Base-by-base conservation (phyloP, 2,888 invertebrate genomes). In the Caradrina kadenii region DNA sequence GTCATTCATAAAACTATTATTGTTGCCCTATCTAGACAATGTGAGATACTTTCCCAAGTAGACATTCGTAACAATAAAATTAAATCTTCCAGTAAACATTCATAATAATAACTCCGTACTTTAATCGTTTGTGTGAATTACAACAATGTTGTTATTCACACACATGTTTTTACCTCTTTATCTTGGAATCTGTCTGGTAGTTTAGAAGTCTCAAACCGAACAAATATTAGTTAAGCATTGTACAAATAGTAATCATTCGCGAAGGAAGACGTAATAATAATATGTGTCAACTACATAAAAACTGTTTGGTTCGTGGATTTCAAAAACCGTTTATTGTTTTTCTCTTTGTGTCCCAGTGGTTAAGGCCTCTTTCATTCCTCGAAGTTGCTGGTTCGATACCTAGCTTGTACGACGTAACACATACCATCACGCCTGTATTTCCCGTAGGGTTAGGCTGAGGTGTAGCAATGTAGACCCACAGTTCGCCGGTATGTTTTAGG, bases 181-280 rank as follows among this genome's bases (percentile, higher is more conserved):
- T 74, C 42, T 52, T 19, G 10, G 53, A 71, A 68, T 49, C 60
- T 64, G 79, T 78, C 76, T 76, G 60, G 60, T 48, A 68, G 53
- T 58, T 64, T 50, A 26, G 22, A 62, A 63, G 53, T 70, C n/a
- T 52, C 42, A 63, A 54, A 53, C 76, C 1, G 39, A 58, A 63
- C 64, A 75, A 80, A 82, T 72, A 79, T 79, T 74, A 64, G 55
- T 55, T 55, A 45, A 61, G 67, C 54, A 55, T 61, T 75, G 26
- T 58, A 19, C 45, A 75, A 71, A 71, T 11, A 66, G n/a, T 63
- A 67, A 63, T 53, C 49, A 35, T 17, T 69, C 26, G 22, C n/a
- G 8, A 26, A 7, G 21, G n/a, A 55, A 52, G 70, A 64, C 45
- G 35, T 50, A 22, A 39, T 39, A 39, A 39, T 11, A 39, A 59